Evolutionary conservation across 2,797 vertebrate genomes (phyloP).

Genomic region (Sphaeramia orbicularis): DNA sequence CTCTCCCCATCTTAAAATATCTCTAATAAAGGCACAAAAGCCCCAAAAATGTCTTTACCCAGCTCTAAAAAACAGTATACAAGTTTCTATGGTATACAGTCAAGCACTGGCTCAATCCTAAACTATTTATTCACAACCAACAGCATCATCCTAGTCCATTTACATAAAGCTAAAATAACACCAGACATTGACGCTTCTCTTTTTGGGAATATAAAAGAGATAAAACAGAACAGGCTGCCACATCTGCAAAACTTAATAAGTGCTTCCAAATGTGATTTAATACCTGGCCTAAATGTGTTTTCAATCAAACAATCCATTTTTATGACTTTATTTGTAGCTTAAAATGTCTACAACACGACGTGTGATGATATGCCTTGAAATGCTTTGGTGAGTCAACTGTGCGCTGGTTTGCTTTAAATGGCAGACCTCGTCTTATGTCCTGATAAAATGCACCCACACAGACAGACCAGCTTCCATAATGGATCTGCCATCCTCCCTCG

Average conservation of each 20-base stretch:
- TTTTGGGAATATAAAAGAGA: slow-evolving; percentile 23
- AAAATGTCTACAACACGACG: slow-evolving; percentile 42
- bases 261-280: slow-evolving; percentile 29
- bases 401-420: slow-evolving; percentile 66
- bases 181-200: slow-evolving; percentile 3
- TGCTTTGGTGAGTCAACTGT: slow-evolving; percentile 33
- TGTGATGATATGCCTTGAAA: slow-evolving; percentile 42
- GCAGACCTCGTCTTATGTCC: slow-evolving; percentile 74
- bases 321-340: slow-evolving; percentile 29
- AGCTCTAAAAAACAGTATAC: too few species aligned
- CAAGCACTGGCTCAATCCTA: not conserved
- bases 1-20: too few species aligned
- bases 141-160: slow-evolving; percentile 3
- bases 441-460: slow-evolving; percentile 81
- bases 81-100: too few species aligned
- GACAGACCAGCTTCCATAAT: slow-evolving; percentile 78
- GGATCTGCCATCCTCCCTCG: slow-evolving; percentile 81
- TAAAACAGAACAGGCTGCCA: slow-evolving; percentile 26
- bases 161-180: not conserved
- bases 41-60: too few species aligned
- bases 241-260: slow-evolving; percentile 27
- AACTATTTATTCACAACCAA: slow-evolving; percentile 11
- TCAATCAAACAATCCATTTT: slow-evolving; percentile 31
- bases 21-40: too few species aligned
- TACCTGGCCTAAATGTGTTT: slow-evolving; percentile 22